Evolutionary conservation across 2,888 invertebrate species (phyloP).

Genomic region (Neoascia interrupta): DNA sequence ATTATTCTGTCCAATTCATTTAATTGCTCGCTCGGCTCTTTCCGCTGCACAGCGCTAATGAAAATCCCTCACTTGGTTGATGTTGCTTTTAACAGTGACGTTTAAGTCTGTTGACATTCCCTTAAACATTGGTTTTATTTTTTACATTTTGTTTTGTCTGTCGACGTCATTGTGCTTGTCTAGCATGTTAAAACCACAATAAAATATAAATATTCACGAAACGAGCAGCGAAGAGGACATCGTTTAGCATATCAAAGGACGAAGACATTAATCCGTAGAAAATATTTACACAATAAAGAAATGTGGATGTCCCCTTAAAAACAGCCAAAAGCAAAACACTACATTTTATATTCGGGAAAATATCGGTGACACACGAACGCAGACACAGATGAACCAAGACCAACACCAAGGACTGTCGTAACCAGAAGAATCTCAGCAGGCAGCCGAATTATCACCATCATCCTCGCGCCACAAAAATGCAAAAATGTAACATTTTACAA

Average conservation of each 20-base stretch:
- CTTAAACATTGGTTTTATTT: not conserved
- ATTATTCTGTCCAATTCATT: conserved; percentile 56
- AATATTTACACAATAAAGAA: conserved; percentile 3
- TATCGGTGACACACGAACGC: not conserved
- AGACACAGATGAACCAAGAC: no score
- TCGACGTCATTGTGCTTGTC: conserved; percentile 20
- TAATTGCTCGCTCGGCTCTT: conserved; percentile 35
- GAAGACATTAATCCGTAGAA: conserved; percentile 43
- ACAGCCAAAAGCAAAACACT: conserved; percentile 36
- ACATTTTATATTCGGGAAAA: not conserved
- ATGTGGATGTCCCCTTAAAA: conserved; percentile 12
- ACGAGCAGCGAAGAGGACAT: conserved; percentile 39
- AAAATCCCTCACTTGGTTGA: conserved; percentile 27
- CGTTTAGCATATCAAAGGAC: conserved; percentile 63
- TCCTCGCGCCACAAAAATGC: not conserved
- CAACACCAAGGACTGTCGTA: conserved; percentile 23
- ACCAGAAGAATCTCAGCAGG: conserved; percentile 47
- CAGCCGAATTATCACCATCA: conserved; percentile 56
- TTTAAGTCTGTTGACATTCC: conserved; percentile 23
- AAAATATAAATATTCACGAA: conserved; percentile 55
- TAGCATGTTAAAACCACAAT: not conserved
- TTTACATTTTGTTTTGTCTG: not conserved
- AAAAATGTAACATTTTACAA: not conserved
- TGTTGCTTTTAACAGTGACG: conserved; percentile 12
- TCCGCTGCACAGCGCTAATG: conserved; percentile 14